phyloP scores from a whole-genome alignment of 2,113 vertebrate species.

The Thinocorus orbignyianus region DNA sequence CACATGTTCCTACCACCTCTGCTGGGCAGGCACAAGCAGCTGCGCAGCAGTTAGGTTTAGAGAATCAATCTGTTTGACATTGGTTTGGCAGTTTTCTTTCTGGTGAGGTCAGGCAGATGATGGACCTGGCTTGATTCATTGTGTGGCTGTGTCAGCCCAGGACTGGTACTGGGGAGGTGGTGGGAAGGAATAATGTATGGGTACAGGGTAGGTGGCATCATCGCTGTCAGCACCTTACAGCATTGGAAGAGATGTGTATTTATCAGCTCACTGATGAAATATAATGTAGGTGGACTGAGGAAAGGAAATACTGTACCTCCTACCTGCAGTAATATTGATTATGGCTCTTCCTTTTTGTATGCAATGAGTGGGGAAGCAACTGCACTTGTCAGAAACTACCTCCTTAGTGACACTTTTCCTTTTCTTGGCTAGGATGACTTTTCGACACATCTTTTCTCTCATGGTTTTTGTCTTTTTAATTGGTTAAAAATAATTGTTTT shows the following conservation, averaged over 20 bases:
- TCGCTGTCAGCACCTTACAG: neutral
- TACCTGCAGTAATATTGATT: neutral
- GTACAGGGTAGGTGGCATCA: neutral
- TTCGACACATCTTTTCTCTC: neutral
- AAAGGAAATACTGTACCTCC: neutral
- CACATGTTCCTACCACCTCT: neutral
- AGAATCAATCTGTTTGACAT: accelerated
- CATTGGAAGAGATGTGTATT: neutral
- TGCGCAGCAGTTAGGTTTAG: neutral
- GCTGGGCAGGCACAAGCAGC: neutral
- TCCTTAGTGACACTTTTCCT: neutral
- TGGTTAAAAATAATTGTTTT: neutral
- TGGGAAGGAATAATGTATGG: neutral
- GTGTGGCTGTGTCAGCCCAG: accelerated
- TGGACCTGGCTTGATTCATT: neutral
- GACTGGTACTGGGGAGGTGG: neutral
- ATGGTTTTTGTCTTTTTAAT: neutral
- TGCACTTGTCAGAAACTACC: neutral
- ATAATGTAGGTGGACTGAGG: neutral
- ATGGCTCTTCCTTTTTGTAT: neutral
- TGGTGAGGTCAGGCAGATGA: neutral
- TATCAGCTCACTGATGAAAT: neutral
- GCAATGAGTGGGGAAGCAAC: neutral
- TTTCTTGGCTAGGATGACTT: neutral
- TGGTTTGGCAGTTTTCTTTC: neutral